phyloP scores from a whole-genome alignment of 2,888 invertebrate species.

The Clunio marinus region DNA sequence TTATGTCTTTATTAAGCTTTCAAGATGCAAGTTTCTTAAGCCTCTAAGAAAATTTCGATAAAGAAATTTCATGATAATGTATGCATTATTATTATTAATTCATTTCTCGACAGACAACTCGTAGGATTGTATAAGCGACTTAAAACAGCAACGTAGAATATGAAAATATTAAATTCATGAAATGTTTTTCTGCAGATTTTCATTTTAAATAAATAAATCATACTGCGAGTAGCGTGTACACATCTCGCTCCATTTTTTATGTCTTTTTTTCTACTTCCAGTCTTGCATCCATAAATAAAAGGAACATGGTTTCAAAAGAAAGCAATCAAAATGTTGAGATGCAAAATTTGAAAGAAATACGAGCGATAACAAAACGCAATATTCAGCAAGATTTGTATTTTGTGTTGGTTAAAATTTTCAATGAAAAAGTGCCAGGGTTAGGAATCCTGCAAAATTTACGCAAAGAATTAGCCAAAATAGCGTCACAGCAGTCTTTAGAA shows the following conservation, averaged over 20 bases:
- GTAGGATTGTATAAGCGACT: background rate
- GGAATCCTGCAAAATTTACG: too few species aligned
- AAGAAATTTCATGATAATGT: background rate
- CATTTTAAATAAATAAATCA: conserved; percentile 23
- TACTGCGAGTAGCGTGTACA: background rate
- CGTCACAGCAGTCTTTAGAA: too few species aligned
- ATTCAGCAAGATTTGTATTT: too few species aligned
- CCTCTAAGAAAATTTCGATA: background rate
- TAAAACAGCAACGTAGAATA: background rate
- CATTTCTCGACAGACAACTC: conserved; percentile 3
- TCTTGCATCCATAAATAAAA: conserved; percentile 9
- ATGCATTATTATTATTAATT: conserved; percentile 26
- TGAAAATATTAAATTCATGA: conserved; percentile 17
- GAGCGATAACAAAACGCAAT: too few species aligned
- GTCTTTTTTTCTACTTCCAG: background rate
- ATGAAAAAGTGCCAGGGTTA: too few species aligned
- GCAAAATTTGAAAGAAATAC: background rate
- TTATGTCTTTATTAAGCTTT: conserved; percentile 10
- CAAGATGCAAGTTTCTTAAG: background rate
- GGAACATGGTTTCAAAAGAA: background rate
- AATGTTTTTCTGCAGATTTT: background rate
- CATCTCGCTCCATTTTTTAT: background rate
- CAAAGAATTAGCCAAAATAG: too few species aligned
- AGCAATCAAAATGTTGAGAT: background rate
- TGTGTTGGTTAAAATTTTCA: too few species aligned